These are phyloP conservation scores for Xestobium rufovillosum DNA, from an alignment of 2,888 invertebrate species.

Conservation along the genomic window DNA sequence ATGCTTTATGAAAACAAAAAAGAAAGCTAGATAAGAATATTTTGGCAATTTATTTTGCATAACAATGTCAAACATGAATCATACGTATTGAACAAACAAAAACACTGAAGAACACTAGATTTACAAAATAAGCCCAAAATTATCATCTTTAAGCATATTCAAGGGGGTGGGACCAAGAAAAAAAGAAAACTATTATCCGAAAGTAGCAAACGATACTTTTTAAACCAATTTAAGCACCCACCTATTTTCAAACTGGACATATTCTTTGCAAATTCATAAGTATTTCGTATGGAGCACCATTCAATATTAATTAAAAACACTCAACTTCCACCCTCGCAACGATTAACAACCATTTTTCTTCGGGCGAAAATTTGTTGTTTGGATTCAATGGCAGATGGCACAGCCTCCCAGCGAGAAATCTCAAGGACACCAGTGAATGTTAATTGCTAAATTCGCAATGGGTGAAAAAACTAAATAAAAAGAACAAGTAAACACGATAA, in stretches of 20 bases:
- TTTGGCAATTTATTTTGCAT: not conserved
- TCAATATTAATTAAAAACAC: constrained; percentile 23
- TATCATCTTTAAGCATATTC: not conserved
- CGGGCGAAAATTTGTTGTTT: no score
- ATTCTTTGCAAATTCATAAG: constrained; percentile 45
- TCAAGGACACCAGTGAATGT: no score
- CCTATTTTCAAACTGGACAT: constrained; percentile 58
- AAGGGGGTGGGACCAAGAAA: constrained; percentile 39
- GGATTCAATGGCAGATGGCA: no score
- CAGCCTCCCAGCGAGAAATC: no score
- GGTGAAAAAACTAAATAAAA: no score
- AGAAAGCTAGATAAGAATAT: not conserved
- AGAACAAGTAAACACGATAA: no score
- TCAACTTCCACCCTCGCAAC: no score
- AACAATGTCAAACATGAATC: not conserved
- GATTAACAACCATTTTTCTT: no score
- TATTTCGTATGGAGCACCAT: constrained; percentile 30
- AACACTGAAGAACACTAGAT: not conserved
- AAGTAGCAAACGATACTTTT: constrained; percentile 14
- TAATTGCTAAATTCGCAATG: no score
- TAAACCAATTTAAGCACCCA: constrained; percentile 38
- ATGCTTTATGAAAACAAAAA: not conserved
- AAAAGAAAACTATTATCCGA: constrained; percentile 19
- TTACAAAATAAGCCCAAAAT: not conserved
- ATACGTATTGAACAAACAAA: not conserved